Evolutionary conservation across 2,888 invertebrate genomes (phyloP), one percentile per base, ranked within the genome.

Genomic region (Girardia tigrina): DNA sequence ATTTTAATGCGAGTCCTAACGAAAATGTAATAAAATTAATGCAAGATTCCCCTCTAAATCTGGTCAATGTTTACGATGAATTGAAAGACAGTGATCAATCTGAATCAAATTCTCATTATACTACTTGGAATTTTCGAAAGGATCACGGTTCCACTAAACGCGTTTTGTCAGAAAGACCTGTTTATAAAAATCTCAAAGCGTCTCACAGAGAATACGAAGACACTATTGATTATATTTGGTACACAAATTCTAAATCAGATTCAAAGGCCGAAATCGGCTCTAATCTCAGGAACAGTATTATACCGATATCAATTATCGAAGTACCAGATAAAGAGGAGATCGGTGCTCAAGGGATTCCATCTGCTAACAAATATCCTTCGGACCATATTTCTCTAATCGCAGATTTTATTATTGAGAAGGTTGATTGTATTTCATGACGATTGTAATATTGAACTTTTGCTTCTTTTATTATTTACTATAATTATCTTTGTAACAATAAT

Each of bases 221-320:
- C 20, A 20, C 26, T 2, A 71, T 71, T 8, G 71, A 71, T 28
- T 71, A 71, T 71, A 71, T 71, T 71, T 71, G 71, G 71, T 71
- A 28, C n/a, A 12, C 28, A 8, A 71, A 71, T 4, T 26, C n/a
- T n/a, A 42, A 16, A 42, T 36, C 36, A 16, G 36, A 36, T 36
- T 23, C 56, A 2, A 6, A 20, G 8, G 4, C 4, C 4, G 4
- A 6, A 16, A 20, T 23, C 6, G 4, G 4, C 4, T 12, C 8
- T 12, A 8, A 12, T 23, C 56, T 20, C 23, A 56, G 23, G 4
- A 20, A 20, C n/a, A 56, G 56, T 12, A 28, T 71, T 28, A 12
- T 8, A 71, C 28, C 28, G 16, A 4, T 26, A 26, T 26, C 28
- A 2, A 28, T 71, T 8, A 8, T 71, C n/a, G 71, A 71, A 6